Evolutionary conservation across 2,888 invertebrate species (phyloP).

Genomic region (Danaus chrysippus): DNA sequence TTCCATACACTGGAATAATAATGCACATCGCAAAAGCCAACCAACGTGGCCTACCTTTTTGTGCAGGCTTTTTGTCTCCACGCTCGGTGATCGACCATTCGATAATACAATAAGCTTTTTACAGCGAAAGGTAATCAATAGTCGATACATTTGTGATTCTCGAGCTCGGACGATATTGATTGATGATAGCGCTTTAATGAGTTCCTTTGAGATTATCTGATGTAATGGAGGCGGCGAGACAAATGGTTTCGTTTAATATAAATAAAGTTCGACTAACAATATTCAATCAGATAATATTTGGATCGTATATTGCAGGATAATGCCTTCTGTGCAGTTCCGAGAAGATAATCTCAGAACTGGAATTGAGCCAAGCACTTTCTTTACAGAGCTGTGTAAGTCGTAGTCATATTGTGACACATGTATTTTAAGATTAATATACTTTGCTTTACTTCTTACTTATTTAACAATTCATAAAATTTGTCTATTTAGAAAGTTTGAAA

Average conservation of each 20-base stretch:
- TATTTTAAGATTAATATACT: conserved; percentile 33
- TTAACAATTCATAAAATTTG: neutral
- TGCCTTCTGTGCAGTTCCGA: conserved; percentile 50
- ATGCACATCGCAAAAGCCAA: conserved; percentile 69
- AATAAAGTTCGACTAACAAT: neutral
- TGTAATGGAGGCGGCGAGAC: conserved; percentile 25
- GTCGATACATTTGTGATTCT: conserved; percentile 59
- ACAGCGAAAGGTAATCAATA: conserved; percentile 53
- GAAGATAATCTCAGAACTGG: conserved; percentile 62
- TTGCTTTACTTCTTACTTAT: conserved; percentile 12
- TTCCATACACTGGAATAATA: conserved; percentile 60
- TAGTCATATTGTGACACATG: conserved; percentile 47
- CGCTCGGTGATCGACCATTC: conserved; percentile 70
- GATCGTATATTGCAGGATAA: conserved; percentile 17
- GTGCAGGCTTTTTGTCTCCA: conserved; percentile 68
- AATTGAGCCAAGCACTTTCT: conserved; percentile 58
- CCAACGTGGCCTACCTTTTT: conserved; percentile 52
- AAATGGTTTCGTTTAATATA: conserved; percentile 19
- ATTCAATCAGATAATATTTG: conserved; percentile 13
- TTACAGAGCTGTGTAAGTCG: conserved; percentile 40
- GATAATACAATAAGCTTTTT: conserved; percentile 65
- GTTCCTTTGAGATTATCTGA: conserved; percentile 30
- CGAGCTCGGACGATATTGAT: conserved; percentile 36
- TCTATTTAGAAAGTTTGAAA: no score
- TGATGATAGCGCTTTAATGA: conserved; percentile 34